These are phyloP conservation scores for Armadillidium nasatum DNA, from an alignment of 1,140 invertebrate genomes.

Conservation along the genomic window DNA sequence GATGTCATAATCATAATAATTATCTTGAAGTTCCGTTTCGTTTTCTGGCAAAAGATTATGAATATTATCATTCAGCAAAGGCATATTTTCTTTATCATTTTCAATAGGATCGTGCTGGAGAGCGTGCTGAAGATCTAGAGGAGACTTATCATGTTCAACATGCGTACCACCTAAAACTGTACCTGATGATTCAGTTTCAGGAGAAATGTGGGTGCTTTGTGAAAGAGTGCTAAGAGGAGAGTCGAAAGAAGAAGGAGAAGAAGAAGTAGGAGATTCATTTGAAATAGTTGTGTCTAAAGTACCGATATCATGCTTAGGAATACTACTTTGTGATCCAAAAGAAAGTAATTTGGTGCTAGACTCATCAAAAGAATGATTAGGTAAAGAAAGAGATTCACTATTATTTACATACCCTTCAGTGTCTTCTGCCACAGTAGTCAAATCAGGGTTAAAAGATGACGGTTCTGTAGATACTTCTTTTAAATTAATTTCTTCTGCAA, in stretches of 20 bases:
- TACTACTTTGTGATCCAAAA: neutral
- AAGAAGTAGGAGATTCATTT: neutral
- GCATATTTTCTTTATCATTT: neutral
- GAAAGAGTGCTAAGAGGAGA: neutral
- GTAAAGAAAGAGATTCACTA: neutral
- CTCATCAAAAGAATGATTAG: neutral
- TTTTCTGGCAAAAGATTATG: conserved; percentile 1
- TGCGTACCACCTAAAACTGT: neutral
- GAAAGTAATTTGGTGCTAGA: neutral
- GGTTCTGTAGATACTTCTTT: no score
- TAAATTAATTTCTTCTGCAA: no score
- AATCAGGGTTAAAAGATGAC: no score
- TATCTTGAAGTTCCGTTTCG: neutral
- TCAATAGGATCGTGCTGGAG: neutral
- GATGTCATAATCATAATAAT: neutral
- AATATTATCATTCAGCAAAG: neutral
- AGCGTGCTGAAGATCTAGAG: neutral
- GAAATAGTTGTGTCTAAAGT: neutral
- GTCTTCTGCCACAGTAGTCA: neutral
- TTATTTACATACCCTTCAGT: neutral
- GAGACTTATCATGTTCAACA: neutral
- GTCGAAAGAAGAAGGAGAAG: neutral
- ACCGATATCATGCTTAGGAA: neutral
- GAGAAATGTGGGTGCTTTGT: neutral
- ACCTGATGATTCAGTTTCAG: neutral